Evolutionary conservation across 2,888 invertebrate genomes (phyloP), one percentile per base, ranked within the genome.

Genomic region (Yponomeuta malinellus): DNA sequence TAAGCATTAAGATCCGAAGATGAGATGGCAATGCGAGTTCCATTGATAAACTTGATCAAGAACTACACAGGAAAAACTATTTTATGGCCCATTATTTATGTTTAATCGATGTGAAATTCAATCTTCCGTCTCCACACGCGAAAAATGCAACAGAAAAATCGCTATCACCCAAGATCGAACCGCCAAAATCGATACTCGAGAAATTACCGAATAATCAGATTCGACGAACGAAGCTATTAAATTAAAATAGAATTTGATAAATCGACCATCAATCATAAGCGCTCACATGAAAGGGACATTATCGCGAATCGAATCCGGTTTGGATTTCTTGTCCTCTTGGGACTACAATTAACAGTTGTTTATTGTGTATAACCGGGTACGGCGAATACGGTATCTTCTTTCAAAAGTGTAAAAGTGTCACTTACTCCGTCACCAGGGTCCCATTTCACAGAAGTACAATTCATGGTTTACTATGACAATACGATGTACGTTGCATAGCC

Each of bases 241-340:
- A 59, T 59, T 59, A 59, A 59, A 59, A 59, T 59, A 85, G 79
- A 80, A 84, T 83, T 78, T 79, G 79, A 81, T 80, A 84, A 85
- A 86, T 86, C 82, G 83, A 75, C 77, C 89, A 87, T 90, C 89
- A 87, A 90, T 91, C 90, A 90, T 90, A 90, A 86, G 75, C 76
- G 66, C 78, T 79, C 83, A 78, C 82, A 81, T 82, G 78, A 78
- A 71, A 73, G 73, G 73, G 85, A 87, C 86, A 80, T 80, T 87
- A 89, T 89, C 89, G 77, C 80, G 78, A 77, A 73, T 73, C 71
- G 71, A 72, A 72, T 48, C 71, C 68, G 10, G 43, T 15, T 59
- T 59, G 3, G 70, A 33, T 72, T 74, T 73, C 71, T 73, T 82
- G 82, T 77, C 73, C 73, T 72, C 76, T 71, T 71, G 74, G 10